phyloP scores from a whole-genome alignment of 2,113 vertebrate species.

The Gymnorhina tibicen region DNA sequence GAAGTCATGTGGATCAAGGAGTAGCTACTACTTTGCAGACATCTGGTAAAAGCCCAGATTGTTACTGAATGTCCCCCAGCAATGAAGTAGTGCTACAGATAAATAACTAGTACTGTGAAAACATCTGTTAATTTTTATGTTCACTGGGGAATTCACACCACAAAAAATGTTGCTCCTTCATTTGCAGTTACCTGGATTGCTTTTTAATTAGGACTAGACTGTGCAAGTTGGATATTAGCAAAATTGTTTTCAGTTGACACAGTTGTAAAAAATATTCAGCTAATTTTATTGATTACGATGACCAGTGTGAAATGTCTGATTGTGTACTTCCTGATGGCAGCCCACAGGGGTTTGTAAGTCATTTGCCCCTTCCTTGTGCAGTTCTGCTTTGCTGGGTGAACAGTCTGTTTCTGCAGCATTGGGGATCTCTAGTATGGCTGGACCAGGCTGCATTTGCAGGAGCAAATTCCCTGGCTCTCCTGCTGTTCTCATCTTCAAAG shows the following conservation, averaged over 20 bases:
- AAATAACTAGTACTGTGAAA: neutral
- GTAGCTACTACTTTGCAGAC: constrained; percentile 11
- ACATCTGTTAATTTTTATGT: constrained; percentile 27
- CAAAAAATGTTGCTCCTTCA: neutral
- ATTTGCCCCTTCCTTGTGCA: neutral
- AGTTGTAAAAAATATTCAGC: neutral
- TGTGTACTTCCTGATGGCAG: neutral
- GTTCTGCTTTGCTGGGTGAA: neutral
- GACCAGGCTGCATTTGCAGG: neutral
- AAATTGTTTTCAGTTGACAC: neutral
- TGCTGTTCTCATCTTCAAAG: neutral
- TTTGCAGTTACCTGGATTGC: neutral
- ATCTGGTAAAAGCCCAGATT: constrained; percentile 52
- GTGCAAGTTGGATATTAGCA: neutral
- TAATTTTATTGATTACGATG: neutral
- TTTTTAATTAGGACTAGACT: neutral
- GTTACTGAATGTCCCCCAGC: constrained; percentile 39
- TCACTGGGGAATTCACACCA: neutral
- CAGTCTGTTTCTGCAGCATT: neutral
- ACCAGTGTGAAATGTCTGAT: neutral
- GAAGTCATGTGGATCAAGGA: constrained; percentile 46
- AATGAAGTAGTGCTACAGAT: neutral
- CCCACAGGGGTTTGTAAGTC: neutral
- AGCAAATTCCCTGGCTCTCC: neutral
- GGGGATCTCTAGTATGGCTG: neutral